phyloP scores from a whole-genome alignment of 2,888 invertebrate species.

The Dasypogon diadema region DNA sequence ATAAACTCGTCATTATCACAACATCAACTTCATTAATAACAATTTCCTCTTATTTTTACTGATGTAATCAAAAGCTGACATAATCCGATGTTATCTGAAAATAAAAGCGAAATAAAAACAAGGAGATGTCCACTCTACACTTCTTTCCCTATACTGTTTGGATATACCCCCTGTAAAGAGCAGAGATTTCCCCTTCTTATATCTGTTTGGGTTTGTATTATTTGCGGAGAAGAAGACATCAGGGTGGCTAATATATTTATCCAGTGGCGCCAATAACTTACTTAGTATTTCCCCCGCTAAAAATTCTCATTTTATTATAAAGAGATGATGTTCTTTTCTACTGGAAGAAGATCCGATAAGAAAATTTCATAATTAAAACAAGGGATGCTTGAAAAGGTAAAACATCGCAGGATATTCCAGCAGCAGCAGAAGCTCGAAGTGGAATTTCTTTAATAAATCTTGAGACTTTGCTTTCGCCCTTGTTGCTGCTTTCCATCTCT shows the following conservation, averaged over 20 bases:
- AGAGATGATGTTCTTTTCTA: neutral
- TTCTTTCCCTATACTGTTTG: neutral
- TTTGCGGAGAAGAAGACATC: neutral
- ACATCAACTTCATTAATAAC: constrained; percentile 39
- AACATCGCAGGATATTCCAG: too few species aligned
- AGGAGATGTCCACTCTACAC: constrained; percentile 30
- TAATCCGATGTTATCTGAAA: constrained; percentile 31
- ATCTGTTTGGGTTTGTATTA: neutral
- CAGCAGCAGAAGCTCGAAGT: neutral
- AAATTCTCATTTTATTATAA: constrained; percentile 8
- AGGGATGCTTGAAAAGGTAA: constrained; percentile 21
- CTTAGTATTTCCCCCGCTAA: neutral
- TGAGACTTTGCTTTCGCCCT: constrained; percentile 6
- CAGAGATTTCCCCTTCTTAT: neutral
- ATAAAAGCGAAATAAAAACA: constrained; percentile 14
- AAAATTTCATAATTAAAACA: constrained; percentile 49
- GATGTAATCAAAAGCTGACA: constrained; percentile 40
- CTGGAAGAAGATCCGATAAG: constrained; percentile 41
- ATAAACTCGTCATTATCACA: constrained; percentile 9
- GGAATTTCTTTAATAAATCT: constrained; percentile 43
- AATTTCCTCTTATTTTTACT: constrained; percentile 36
- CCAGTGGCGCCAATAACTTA: constrained; percentile 11
- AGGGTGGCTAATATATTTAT: neutral
- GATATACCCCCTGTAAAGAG: neutral
- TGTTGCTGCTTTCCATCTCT: constrained; percentile 3